Percentiles rank a stretch among this genome's conserved stretches.
Conservation (phyloP, 2,113 vertebrate species). For the Campylomormyrus tamandua region DNA sequence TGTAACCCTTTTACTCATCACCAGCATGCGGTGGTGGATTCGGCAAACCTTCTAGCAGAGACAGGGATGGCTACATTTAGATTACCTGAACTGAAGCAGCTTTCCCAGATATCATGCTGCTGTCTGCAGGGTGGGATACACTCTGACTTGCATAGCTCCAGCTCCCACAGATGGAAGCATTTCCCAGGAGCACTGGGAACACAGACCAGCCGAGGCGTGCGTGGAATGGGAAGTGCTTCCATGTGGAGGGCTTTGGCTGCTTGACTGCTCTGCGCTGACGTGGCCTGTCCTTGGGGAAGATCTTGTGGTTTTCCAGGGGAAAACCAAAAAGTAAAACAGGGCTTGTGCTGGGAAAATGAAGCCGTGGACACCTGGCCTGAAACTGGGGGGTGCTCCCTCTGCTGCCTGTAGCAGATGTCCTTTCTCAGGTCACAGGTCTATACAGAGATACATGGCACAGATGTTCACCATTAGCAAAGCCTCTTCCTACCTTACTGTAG, state of each 20-base stretch:
- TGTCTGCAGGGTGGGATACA: not conserved
- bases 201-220: not conserved
- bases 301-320: not conserved
- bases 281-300: not conserved
- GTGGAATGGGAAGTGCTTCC: not conserved
- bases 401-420: slow-evolving; percentile 35
- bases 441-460: slow-evolving; percentile 35
- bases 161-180: not conserved
- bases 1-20: not conserved
- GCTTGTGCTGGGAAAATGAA: not conserved
- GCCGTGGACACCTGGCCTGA: not conserved
- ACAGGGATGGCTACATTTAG: not conserved
- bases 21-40: not conserved
- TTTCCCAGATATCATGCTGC: not conserved
- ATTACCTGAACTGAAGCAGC: not conserved
- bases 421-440: slow-evolving; percentile 20
- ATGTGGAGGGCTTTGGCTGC: not conserved
- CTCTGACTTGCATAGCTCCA: not conserved
- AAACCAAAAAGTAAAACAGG: not conserved
- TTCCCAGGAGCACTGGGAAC: not conserved
- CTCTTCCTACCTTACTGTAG: slow-evolving; percentile 9
- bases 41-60: not conserved
- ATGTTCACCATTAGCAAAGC: slow-evolving; percentile 50
- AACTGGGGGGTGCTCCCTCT: slow-evolving; percentile 18
- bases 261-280: not conserved